Evolutionary conservation across 2,888 invertebrate species (phyloP), one percentile per base, ranked within the genome.

Genomic region (Petrolisthes cinctipes): DNA sequence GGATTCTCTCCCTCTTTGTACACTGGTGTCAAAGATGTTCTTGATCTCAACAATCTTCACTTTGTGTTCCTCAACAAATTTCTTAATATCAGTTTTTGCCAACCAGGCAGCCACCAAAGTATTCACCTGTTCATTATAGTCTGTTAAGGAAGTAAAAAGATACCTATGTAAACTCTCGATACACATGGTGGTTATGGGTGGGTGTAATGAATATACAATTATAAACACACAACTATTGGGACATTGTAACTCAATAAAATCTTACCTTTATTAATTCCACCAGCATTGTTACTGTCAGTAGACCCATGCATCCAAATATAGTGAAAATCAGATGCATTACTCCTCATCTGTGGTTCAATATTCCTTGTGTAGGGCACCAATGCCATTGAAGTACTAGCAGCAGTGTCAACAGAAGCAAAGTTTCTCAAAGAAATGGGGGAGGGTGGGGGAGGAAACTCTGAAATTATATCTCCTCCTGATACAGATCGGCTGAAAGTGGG

Each of bases 31-130:
- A 17, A 85, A 51, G 56, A 73, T 80, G 17, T 4, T 81, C 37
- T 85, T 81, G 4, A 80, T 68, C 51, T 80, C 85, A 71, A 56
- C 73, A 73, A 85, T 81, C 78, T 84, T 79, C 9, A 79, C 84
- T 57, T 79, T 78, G 54, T 84, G 78, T n/a, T 61, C 68, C 54
- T 84, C 84, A 61, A 85, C 71, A 85, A 85, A 85, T 17, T 56
- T 71, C 23, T 85, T 85, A 6, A 78, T 81, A 11, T 85, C 66
- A 17, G 85, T 71, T 54, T 66, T 85, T 57, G 71, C 85, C 81
- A 76, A 23, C 82, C 76, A 76, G 7, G 79, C 82, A 54, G 86
- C 37, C 6, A 86, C 78, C n/a, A 78, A 66, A 53, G 76, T 78
- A 54, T 82, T 76, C 9, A 82, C 76, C 20, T 86, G 61, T n/a